Percentiles rank a stretch among this genome's conserved stretches.
Conservation (phyloP, 1,140 invertebrate species). For the Brachionus manjavacas region DNA sequence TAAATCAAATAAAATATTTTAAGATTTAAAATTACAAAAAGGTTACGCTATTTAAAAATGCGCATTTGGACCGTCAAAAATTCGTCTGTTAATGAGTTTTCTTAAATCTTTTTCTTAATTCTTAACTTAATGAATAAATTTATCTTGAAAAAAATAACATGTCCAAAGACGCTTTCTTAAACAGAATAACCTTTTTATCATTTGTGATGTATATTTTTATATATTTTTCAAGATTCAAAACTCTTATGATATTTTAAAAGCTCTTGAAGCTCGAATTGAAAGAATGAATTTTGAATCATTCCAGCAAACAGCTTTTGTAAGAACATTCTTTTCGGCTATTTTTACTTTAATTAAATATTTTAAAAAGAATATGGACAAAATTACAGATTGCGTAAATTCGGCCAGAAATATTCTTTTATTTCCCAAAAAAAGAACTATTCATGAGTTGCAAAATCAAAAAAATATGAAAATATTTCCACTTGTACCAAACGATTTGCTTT, state of each 20-base stretch:
- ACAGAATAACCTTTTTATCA: no score
- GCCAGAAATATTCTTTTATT: constrained; percentile 16
- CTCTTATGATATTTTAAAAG: constrained; percentile 16
- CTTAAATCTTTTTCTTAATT: no score
- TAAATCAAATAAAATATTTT: background rate
- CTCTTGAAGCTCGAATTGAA: background rate
- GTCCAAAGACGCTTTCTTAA: background rate
- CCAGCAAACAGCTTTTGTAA: constrained; percentile 31
- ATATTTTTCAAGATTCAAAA: constrained; percentile 1
- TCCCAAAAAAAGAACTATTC: constrained; percentile 22
- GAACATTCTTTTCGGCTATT: background rate
- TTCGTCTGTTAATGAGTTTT: no score
- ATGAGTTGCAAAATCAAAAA: constrained; percentile 39
- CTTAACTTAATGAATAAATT: no score
- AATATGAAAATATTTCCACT: constrained; percentile 42
- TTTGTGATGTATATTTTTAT: background rate
- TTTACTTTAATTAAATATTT: background rate
- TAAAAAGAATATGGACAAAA: constrained; percentile 11
- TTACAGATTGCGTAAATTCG: constrained; percentile 8
- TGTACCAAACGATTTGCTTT: constrained; percentile 39
- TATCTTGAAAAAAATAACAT: background rate
- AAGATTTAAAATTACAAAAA: background rate
- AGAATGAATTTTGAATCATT: background rate
- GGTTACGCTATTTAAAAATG: no score
- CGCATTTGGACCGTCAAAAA: no score